phyloP scores from a whole-genome alignment of 37 sponge, comb jelly and placozoan species.

The Ianthella basta region DNA sequence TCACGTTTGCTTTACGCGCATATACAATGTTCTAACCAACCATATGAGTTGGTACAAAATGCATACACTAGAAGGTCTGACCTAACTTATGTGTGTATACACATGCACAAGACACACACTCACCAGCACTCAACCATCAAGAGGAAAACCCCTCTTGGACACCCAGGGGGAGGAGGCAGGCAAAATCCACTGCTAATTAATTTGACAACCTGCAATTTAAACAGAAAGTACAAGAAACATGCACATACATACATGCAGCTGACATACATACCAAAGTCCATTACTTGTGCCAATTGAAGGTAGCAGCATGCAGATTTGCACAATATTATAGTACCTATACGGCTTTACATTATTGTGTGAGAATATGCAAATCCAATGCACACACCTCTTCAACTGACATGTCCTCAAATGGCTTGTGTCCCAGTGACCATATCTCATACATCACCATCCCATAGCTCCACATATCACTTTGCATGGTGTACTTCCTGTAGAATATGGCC shows the following conservation, averaged over 20 bases:
- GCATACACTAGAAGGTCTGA: background rate
- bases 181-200: background rate
- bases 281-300: background rate
- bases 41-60: too few relatives aligned
- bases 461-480: conserved; percentile 19
- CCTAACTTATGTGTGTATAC: background rate
- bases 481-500: conserved; percentile 21
- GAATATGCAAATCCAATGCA: background rate
- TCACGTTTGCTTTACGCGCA: too few relatives aligned
- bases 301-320: too few relatives aligned
- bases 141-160: background rate
- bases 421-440: conserved; percentile 32
- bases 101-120: background rate
- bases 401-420: conserved; percentile 18
- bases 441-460: conserved; percentile 28
- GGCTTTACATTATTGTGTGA: background rate
- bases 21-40: too few relatives aligned
- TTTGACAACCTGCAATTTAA: background rate
- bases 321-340: too few relatives aligned
- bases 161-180: conserved; percentile 11
- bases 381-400: conserved; percentile 9
- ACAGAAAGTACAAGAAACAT: background rate
- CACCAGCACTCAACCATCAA: conserved; percentile 2
- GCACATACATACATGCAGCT: background rate
- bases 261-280: background rate